Evolutionary conservation across 2,797 vertebrate species (phyloP).

Genomic region (Knipowitschia caucasica): DNA sequence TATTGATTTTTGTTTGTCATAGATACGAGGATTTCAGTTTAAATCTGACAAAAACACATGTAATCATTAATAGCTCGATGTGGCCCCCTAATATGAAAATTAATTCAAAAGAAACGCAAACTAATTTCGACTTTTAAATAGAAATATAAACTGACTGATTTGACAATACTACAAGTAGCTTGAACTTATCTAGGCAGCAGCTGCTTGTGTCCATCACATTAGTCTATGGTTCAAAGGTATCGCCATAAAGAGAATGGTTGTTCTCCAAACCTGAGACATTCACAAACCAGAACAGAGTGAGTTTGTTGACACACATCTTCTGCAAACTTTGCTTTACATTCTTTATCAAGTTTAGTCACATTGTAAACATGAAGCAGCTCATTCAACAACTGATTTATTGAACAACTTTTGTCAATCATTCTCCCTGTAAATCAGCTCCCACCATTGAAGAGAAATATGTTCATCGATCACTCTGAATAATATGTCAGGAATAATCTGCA

Average conservation of each 20-base stretch:
- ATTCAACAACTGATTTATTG: neutral
- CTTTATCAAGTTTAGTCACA: constrained; percentile 9
- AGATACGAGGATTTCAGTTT: no score
- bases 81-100: no score
- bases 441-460: neutral
- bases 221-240: constrained; percentile 1
- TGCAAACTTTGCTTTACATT: neutral
- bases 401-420: neutral
- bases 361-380: neutral
- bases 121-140: no score
- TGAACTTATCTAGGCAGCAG: neutral
- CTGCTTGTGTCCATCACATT: neutral
- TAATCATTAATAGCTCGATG: no score
- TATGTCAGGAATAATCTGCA: no score
- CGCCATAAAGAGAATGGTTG: neutral
- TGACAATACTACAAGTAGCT: no score
- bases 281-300: neutral
- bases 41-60: no score
- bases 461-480: no score
- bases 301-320: neutral
- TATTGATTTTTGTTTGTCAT: no score
- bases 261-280: neutral
- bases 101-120: no score
- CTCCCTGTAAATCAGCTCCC: neutral
- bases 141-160: no score